Conservation (phyloP, 2,113 vertebrate genomes). For the rat (Rattus norvegicus) region DNA sequence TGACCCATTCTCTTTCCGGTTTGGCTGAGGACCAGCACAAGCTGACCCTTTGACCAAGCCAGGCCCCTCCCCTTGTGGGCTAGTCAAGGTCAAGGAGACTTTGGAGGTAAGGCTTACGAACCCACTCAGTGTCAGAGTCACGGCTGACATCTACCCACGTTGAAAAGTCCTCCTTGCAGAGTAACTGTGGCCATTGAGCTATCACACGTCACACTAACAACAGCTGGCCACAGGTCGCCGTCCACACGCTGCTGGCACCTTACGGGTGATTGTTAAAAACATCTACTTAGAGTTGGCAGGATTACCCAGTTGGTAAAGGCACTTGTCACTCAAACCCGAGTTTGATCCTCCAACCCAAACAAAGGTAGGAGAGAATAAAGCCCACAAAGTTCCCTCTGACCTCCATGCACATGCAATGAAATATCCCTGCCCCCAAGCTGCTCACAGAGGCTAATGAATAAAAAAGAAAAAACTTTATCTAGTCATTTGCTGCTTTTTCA, state of each 20-base stretch:
- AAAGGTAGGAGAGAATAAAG: neutral
- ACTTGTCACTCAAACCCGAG: neutral
- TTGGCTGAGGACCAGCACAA: neutral
- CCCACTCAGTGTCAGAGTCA: too few relatives aligned
- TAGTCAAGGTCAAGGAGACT: neutral
- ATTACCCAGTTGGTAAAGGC: neutral
- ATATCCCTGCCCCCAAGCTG: neutral
- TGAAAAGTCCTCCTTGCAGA: neutral
- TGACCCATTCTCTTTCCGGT: neutral
- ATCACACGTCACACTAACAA: neutral
- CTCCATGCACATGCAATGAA: too few relatives aligned
- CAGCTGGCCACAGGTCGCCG: neutral
- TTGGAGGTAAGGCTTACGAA: neutral
- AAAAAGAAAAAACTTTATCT: neutral
- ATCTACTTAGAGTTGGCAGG: neutral
- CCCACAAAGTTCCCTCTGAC: neutral
- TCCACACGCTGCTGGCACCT: neutral
- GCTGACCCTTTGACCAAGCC: neutral
- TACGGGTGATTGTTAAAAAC: neutral
- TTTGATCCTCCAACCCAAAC: neutral
- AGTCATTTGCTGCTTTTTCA: neutral
- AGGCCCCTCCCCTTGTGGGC: neutral
- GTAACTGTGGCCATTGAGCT: too few relatives aligned
- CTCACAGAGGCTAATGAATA: neutral
- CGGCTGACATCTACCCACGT: fast-evolving